phyloP scores from a whole-genome alignment of 1,140 invertebrate genomes.

The Hyles euphorbiae region DNA sequence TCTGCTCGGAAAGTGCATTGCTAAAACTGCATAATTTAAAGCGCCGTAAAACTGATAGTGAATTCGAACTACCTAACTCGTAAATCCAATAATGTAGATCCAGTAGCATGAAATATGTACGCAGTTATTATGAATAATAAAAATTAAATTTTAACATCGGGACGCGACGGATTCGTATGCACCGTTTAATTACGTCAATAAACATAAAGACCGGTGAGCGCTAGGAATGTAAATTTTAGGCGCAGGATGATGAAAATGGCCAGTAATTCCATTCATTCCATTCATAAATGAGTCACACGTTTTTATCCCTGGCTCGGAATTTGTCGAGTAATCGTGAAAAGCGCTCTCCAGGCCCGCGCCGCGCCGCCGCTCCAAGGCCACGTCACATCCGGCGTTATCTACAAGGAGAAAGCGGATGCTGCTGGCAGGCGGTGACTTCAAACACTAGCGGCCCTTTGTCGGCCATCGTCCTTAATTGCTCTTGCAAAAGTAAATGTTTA shows the following conservation, averaged over 20 bases:
- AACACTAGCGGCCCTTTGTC: conserved; percentile 52
- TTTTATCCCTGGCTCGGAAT: conserved; percentile 57
- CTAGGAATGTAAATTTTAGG: background rate
- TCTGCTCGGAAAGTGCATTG: conserved; percentile 39
- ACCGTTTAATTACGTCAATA: too few relatives aligned
- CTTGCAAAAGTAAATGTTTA: conserved; percentile 56
- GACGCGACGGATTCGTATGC: too few relatives aligned
- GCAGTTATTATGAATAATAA: conserved; percentile 4
- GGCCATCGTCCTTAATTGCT: conserved; percentile 40
- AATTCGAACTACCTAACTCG: conserved; percentile 21
- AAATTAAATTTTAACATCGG: conserved; percentile 6
- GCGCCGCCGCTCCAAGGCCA: conserved; percentile 48
- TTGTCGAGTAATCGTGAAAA: conserved; percentile 69
- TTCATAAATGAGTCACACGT: conserved; percentile 36
- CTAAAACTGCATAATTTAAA: conserved; percentile 42
- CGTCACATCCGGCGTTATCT: conserved; percentile 63
- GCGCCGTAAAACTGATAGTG: conserved; percentile 28
- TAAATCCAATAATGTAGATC: conserved; percentile 25
- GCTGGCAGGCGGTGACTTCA: conserved; percentile 43
- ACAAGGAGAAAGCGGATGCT: conserved; percentile 63
- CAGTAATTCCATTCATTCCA: conserved; percentile 13
- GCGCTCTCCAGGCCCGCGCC: conserved; percentile 33
- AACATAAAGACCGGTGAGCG: too few relatives aligned
- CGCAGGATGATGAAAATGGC: conserved; percentile 9
- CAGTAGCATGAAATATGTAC: conserved; percentile 21